Conservation (phyloP, 2,888 invertebrate genomes). For the Athripsodes cinereus region DNA sequence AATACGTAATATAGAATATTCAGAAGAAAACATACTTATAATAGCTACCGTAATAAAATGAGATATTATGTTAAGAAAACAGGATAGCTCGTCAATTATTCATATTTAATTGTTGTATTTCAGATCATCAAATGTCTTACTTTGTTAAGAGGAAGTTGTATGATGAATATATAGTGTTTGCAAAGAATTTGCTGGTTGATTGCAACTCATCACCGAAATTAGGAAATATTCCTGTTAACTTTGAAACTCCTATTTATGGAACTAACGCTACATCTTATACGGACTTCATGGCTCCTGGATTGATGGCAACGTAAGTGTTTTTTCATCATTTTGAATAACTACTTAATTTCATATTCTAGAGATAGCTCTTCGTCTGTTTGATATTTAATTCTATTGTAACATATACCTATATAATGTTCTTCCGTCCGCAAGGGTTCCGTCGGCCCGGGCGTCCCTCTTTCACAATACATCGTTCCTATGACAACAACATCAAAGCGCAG, state of each 20-base stretch:
- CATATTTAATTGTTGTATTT: constrained; percentile 28
- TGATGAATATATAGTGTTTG: constrained; percentile 62
- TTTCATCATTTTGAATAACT: not conserved
- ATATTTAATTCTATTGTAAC: not conserved
- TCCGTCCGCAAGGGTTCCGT: too few relatives aligned
- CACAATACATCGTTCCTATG: too few relatives aligned
- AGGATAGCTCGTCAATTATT: too few relatives aligned
- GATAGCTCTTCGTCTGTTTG: not conserved
- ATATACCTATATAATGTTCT: too few relatives aligned
- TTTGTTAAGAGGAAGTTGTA: constrained; percentile 64
- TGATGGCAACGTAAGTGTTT: constrained; percentile 68
- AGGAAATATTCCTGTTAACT: constrained; percentile 58
- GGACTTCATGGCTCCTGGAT: constrained; percentile 78
- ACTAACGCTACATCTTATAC: constrained; percentile 61
- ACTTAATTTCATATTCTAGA: not conserved
- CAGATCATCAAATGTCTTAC: constrained; percentile 80
- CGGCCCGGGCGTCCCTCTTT: too few relatives aligned
- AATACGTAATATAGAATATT: too few relatives aligned
- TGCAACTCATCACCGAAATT: constrained; percentile 56
- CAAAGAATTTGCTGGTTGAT: constrained; percentile 54
- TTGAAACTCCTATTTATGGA: constrained; percentile 67
- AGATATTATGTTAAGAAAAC: too few relatives aligned
- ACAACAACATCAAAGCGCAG: too few relatives aligned
- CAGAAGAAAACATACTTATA: too few relatives aligned
- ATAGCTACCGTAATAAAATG: too few relatives aligned